These are phyloP conservation scores for Xiphorhynchus elegans DNA, from an alignment of 2,113 vertebrate genomes.

Conservation along the genomic window DNA sequence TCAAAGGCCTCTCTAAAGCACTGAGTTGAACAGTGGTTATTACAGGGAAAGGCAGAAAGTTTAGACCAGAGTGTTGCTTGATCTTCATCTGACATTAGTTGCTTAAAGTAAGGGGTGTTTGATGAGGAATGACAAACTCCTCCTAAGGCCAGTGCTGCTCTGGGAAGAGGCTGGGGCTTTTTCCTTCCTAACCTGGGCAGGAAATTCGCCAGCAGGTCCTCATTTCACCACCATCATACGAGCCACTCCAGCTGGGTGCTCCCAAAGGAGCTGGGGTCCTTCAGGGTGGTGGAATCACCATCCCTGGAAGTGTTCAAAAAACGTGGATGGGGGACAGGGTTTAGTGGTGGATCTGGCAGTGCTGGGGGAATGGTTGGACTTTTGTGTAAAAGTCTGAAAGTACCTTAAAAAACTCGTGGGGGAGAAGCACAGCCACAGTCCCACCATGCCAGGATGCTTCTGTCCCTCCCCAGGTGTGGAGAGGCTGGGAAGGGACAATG, in stretches of 20 bases:
- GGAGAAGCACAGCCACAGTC: not conserved
- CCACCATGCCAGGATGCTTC: not conserved
- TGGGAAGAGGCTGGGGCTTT: not conserved
- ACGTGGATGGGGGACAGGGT: not conserved
- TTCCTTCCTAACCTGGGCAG: not conserved
- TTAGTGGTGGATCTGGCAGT: not conserved
- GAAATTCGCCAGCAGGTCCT: not conserved
- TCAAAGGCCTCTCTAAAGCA: not conserved
- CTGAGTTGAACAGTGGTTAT: not conserved
- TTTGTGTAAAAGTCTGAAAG: not conserved
- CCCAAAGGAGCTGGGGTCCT: not conserved
- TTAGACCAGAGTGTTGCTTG: not conserved
- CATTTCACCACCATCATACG: not conserved
- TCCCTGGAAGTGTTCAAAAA: not conserved
- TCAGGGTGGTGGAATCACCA: not conserved
- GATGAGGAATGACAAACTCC: not conserved
- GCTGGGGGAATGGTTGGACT: not conserved
- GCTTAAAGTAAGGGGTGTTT: not conserved
- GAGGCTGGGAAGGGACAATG: not conserved
- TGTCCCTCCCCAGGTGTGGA: rapidly evolving
- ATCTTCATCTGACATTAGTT: not conserved
- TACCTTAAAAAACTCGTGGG: not conserved
- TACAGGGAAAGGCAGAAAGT: not conserved
- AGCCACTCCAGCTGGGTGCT: not conserved
- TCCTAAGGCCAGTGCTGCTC: not conserved